Evolutionary conservation across 2,888 invertebrate species (phyloP).

Genomic region (Oxytorus armatus): DNA sequence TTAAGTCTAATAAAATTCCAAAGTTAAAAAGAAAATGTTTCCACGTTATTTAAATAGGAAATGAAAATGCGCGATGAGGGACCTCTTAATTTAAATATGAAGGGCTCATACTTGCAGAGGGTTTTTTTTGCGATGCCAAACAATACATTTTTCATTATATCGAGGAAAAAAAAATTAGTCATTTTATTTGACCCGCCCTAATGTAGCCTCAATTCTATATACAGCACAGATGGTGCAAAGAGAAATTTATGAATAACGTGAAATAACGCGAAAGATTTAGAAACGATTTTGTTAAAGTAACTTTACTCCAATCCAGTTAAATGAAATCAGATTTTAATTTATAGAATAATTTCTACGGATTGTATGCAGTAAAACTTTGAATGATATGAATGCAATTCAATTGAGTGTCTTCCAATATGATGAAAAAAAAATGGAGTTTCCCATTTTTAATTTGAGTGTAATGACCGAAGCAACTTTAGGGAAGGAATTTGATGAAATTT

Average conservation of each 20-base stretch:
- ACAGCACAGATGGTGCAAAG: slow-evolving; percentile 22
- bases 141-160: too few species aligned
- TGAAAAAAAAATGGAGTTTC: not conserved
- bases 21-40: too few species aligned
- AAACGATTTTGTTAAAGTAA: not conserved
- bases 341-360: too few species aligned
- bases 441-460: not conserved
- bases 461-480: not conserved
- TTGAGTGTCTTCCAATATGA: not conserved
- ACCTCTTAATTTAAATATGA: too few species aligned
- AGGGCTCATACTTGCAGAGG: too few species aligned
- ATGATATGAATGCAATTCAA: not conserved
- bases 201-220: not conserved
- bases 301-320: not conserved
- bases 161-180: too few species aligned
- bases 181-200: too few species aligned
- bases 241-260: slow-evolving; percentile 25
- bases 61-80: too few species aligned
- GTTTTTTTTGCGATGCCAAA: too few species aligned
- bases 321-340: slow-evolving; percentile 1
- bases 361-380: too few species aligned
- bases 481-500: slow-evolving; percentile 6
- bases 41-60: too few species aligned
- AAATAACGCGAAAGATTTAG: slow-evolving; percentile 9
- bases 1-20: too few species aligned